Evolutionary conservation across 2,113 vertebrate species (phyloP), one percentile per base, ranked within the genome.

Genomic region (Atherinomorus stipes): DNA sequence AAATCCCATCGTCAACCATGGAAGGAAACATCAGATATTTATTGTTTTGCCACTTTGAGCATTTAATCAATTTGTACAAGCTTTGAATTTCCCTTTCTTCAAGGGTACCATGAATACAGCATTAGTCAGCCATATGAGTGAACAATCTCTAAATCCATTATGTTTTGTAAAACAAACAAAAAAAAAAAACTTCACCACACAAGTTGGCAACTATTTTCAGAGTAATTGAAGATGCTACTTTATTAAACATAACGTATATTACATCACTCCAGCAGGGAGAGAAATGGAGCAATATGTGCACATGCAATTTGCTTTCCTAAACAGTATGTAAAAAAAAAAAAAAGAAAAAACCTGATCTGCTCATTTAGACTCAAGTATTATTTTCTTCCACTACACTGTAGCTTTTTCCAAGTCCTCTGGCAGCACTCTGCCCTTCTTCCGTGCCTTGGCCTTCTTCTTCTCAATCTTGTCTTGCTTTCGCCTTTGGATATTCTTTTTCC

Each of bases 361-460:
- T n/a, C 18, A 19, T 47, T 5, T 7, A n/a, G 44, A 47, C 1
- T n/a, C 9, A 34, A 34, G 31, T 34, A 34, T 34, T 34, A 34
- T 54, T 51, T 37, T 2, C 26, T 28, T 52, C 6, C 0, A 28
- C 65, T 86, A 91, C n/a, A 88, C 25, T 7, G 45, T 4, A 8
- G 92, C 94, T 59, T 96, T 95, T 79, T 95, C 94, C 85, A 99
- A 91, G 90, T 99, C 98, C 87, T 94, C 95, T 0, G 95, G 95
- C 57, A 99, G 91, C 21, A 99, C 64, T 0, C 97, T 85, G 74
- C 97, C 98, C 38, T 93, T 99, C 93, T 93, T 98, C 40, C 95
- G 82, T 0, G 96, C 96, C 63, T 61, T 93, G 60, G 94, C 86
- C 82, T 96, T 96, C 69, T 94, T 96, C 71, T 92, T 95, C 85